Evolutionary conservation across 2,113 vertebrate species (phyloP), one percentile per base, ranked within the genome.

Genomic region (Corythornis vintsioides): DNA sequence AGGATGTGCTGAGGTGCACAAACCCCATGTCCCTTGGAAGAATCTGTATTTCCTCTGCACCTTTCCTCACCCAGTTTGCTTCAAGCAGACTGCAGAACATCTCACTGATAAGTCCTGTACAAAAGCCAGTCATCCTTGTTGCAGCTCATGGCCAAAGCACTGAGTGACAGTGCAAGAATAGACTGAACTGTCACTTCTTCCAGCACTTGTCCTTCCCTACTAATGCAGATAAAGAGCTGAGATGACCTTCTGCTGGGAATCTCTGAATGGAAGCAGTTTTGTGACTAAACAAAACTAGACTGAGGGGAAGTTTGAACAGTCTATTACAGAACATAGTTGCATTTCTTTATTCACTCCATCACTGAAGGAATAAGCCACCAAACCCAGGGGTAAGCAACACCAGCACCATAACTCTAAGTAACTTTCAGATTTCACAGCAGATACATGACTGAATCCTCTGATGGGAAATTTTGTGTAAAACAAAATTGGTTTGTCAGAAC

Each of bases 221-320:
- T 79, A 76, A 88, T 70, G 67, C 10, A 13, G 64, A 71, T 74
- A 55, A 87, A 79, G 81, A 83, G 48, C 74, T 56, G 93, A 84
- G 59, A 65, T 88, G 90, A 83, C 85, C 75, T 92, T 95, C 90
- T 91, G 81, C 67, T 66, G 42, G 20, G 43, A 91, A 63, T 35
- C 56, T 89, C 72, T 91, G 84, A 65, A 84, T 52, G 42, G 87
- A 89, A 93, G 52, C 66, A 53, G 79, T 92, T 90, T 59, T 11
- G 2, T 80, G 63, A 47, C 61, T 88, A 67, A 90, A 78, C 65
- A 89, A 22, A 89, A 29, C 71, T 13, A 67, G 61, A 19, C 61
- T 57, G 0, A 0, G 16, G 48, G 63, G 18, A 56, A 86, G 21
- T 47, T 76, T 82, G 59, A 79, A 14, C 25, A 57, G 33, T 50